phyloP scores from a whole-genome alignment of 2,797 vertebrate species.

The Pitangus sulphuratus region DNA sequence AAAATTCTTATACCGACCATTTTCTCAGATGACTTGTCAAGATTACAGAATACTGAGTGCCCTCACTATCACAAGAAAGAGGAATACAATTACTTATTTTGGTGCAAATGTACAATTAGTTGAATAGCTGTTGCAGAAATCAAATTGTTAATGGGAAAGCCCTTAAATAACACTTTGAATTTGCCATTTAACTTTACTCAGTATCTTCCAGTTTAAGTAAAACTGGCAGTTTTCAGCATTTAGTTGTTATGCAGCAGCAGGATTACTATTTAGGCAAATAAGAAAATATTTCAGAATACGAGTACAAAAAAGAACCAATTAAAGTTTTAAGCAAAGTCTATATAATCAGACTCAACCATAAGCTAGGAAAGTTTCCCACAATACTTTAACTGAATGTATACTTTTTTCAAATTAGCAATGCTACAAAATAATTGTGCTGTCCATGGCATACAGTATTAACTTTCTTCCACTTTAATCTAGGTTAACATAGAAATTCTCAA shows the following conservation, averaged over 20 bases:
- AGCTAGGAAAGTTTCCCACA: background rate
- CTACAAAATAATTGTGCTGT: background rate
- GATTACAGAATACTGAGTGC: background rate
- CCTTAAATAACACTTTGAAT: background rate
- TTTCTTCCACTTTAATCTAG: background rate
- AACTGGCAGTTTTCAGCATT: background rate
- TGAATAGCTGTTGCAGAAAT: background rate
- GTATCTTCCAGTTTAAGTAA: background rate
- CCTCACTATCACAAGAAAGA: background rate
- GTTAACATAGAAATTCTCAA: background rate
- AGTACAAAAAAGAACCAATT: background rate
- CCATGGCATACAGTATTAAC: background rate
- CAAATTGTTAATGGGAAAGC: background rate
- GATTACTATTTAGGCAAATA: background rate
- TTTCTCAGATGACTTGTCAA: background rate
- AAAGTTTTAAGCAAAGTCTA: background rate
- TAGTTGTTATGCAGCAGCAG: background rate
- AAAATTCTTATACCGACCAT: background rate
- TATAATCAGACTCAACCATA: background rate
- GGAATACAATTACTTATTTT: background rate
- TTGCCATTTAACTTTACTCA: background rate
- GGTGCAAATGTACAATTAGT: background rate
- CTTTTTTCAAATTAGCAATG: background rate
- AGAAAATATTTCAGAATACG: background rate
- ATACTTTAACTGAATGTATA: background rate